Evolutionary conservation across 2,113 vertebrate species (phyloP).

Genomic region (Artemisiospiza belli): DNA sequence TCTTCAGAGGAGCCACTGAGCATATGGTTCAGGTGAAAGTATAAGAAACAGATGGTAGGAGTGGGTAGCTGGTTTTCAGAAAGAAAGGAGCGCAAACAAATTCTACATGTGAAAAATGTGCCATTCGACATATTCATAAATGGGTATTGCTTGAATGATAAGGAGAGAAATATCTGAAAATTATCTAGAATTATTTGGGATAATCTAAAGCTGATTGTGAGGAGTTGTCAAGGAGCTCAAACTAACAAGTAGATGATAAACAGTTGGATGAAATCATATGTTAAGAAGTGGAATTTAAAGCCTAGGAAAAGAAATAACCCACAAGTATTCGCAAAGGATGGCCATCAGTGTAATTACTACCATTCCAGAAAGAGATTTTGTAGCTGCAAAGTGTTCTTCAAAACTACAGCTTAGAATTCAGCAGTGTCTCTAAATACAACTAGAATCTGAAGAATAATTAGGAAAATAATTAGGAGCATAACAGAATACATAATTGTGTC

Average conservation of each 20-base stretch:
- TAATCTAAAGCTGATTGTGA: not conserved
- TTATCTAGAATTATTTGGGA: not conserved
- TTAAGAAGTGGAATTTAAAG: not conserved
- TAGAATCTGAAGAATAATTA: not conserved
- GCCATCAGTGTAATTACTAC: not conserved
- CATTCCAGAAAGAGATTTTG: not conserved
- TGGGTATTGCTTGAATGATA: not conserved
- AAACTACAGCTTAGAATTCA: not conserved
- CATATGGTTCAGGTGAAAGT: constrained; percentile 8
- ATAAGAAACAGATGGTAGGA: not conserved
- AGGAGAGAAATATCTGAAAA: not conserved
- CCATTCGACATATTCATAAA: not conserved
- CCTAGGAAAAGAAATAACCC: not conserved
- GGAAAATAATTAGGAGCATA: not conserved
- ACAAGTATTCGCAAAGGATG: not conserved
- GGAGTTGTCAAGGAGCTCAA: not conserved
- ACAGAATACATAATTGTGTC: not conserved
- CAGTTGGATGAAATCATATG: not conserved
- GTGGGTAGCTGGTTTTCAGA: not conserved
- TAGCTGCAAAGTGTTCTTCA: not conserved
- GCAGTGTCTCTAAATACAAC: not conserved
- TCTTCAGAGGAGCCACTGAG: not conserved
- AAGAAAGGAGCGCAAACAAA: not conserved
- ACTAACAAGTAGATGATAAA: not conserved
- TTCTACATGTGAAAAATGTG: not conserved